Base-by-base conservation (phyloP, 2,113 vertebrate species). In the Glaucomys volans region DNA sequence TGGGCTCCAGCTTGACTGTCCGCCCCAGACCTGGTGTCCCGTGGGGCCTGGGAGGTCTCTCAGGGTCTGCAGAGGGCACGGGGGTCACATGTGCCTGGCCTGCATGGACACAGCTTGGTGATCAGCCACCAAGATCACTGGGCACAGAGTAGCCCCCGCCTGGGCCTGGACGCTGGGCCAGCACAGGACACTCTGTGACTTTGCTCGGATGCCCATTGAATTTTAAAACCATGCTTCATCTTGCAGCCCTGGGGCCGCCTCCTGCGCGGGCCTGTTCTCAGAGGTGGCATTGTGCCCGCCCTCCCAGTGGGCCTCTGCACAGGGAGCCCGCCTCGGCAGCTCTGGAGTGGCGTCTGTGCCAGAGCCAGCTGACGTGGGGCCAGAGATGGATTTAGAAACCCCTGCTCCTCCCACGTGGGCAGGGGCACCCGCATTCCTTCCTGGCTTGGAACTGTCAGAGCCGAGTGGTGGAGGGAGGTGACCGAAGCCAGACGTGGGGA, bases 391-490 rank as follows among this genome's bases (percentile, higher is more conserved):
- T n/a, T 64, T 52, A 44, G 91, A 87, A 66, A 18, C 80, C 6
- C 40, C 72, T 2, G 2, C 91, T 42, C 76, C 72, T 71, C 71
- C 50, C 28, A 5, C 18, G 0, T 11, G 13, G 52, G 42, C 59
- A 66, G 72, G 52, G 77, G 82, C 0, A 0, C 42, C 67, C 17
- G 0, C 69, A 22, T 16, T 22, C 62, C 67, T 8, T 22, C 16
- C 32, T 0, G 0, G 35, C 59, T 40, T 11, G 0, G 59, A 71
- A 84, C 90, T 16, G 1, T 24, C 16, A 1, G 8, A 32, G 1
- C 32, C 4, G 69, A 32, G 37, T 1, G 0, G 7, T 1, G 4
- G 54, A 47, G 50, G 35, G 17, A 13, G 32, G n/a, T 8, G 0
- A 0, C 72, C 30, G 50, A 59, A 54, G 16, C 59, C 12, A 1